Conservation (phyloP, 2,797 vertebrate genomes). For the Falco cherrug region DNA sequence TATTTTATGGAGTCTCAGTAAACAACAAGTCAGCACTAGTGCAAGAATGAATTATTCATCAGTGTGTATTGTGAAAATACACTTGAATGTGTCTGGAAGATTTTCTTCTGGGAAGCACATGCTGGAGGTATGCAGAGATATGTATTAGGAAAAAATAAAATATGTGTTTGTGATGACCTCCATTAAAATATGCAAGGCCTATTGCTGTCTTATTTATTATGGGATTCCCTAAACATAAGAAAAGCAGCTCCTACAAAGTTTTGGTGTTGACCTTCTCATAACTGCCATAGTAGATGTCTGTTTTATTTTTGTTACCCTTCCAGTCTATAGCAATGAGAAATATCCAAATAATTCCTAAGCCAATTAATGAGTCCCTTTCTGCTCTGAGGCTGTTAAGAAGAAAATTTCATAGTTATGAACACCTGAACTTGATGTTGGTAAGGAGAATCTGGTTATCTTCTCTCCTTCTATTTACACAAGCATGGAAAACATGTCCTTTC, state of each 20-base stretch:
- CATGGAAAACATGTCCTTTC: neutral
- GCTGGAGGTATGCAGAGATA: neutral
- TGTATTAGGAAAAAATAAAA: fast-evolving
- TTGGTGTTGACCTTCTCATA: neutral
- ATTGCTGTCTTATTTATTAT: neutral
- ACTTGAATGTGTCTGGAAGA: neutral
- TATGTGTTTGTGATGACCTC: neutral
- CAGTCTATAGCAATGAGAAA: neutral
- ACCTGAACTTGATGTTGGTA: neutral
- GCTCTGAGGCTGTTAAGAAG: neutral
- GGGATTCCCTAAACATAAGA: neutral
- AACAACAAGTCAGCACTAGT: neutral
- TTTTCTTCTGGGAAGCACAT: neutral
- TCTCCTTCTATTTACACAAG: neutral
- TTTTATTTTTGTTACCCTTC: neutral
- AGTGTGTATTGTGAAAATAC: neutral
- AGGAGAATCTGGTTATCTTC: neutral
- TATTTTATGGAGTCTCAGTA: neutral
- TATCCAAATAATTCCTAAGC: neutral
- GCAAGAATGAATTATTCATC: conserved; percentile 8
- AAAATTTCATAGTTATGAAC: neutral
- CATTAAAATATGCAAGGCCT: neutral
- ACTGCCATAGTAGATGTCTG: neutral
- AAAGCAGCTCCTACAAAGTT: neutral
- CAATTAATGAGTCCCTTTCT: neutral